Evolutionary conservation across 2,888 invertebrate genomes (phyloP), one percentile per base, ranked within the genome.

Genomic region (Drosophila longiperda): DNA sequence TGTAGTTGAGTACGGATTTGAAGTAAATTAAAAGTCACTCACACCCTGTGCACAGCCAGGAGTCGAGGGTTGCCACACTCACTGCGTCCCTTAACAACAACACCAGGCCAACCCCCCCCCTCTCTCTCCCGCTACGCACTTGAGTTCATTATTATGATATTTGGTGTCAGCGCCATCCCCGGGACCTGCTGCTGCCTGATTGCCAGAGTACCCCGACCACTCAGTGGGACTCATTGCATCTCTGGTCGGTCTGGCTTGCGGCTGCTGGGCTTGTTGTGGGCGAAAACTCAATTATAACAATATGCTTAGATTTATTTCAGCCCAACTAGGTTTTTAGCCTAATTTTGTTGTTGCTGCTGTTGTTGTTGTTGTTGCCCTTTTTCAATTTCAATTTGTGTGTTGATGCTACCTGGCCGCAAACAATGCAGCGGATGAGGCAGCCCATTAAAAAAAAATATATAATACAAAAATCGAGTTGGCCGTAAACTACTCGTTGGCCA

Each of bases 221-320:
- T 20, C 20, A 7, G 45, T 20, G 3, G 6, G 23, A 2, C 52
- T 49, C 34, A 23, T 8, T 45, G 45, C 45, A 45, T 40, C 40
- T 49, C 42, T 33, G n/a, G 20, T n/a, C n/a, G n/a, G 26, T 23
- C 23, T 34, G 11, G 1, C 32, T n/a, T 20, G n/a, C 20, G 17
- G 38, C 58, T 42, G 40, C 52, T 49, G 17, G 29, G 29, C 29
- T 29, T 60, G 64, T 15, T 80, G 82, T 78, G 75, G 75, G 79
- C 77, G 69, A 64, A 92, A 93, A 92, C 92, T 92, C 93, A 93
- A 93, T 93, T 93, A 93, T 92, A 92, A 91, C 93, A 93, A 93
- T 93, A 92, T 93, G 93, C 92, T 92, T 91, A 83, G 88, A 93
- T 93, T 93, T 93, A 90, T 69, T 92, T 90, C 72, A 50, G 54